phyloP scores from a whole-genome alignment of 2,113 vertebrate species.

The Cygnus atratus region DNA sequence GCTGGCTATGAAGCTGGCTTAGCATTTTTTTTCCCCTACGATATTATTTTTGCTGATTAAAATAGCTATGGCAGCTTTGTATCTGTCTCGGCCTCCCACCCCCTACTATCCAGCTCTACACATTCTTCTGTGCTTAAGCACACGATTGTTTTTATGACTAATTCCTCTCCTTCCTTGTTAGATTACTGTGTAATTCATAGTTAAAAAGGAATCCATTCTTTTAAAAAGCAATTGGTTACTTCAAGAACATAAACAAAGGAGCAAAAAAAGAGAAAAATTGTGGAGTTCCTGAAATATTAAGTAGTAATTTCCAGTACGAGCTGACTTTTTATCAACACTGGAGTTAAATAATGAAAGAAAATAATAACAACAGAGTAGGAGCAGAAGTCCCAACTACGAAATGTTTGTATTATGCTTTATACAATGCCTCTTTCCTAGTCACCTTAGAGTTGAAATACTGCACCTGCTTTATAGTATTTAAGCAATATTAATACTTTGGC shows the following conservation, averaged over 20 bases:
- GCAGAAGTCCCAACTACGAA: neutral
- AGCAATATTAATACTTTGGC: neutral
- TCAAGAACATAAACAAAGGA: neutral
- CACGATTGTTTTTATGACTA: slow-evolving; percentile 25
- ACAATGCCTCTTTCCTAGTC: neutral
- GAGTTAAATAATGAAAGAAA: slow-evolving; percentile 37
- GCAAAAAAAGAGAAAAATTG: neutral
- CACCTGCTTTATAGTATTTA: neutral
- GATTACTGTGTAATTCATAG: neutral
- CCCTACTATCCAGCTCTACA: neutral
- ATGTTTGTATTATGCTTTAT: neutral
- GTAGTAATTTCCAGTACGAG: neutral
- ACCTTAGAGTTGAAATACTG: slow-evolving; percentile 14
- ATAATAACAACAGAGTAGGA: neutral
- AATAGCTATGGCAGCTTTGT: slow-evolving; percentile 43
- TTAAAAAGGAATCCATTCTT: neutral
- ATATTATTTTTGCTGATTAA: slow-evolving; percentile 56
- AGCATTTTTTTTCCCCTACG: neutral
- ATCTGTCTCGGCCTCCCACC: slow-evolving; percentile 7
- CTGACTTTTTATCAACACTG: neutral
- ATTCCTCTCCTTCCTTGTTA: neutral
- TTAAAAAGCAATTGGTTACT: neutral
- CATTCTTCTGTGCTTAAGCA: slow-evolving; percentile 33
- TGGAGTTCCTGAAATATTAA: slow-evolving; percentile 11
- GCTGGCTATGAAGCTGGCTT: slow-evolving; percentile 55